Base-by-base conservation (phyloP, 2,888 invertebrate genomes). In the Aspidiotus rigidus region DNA sequence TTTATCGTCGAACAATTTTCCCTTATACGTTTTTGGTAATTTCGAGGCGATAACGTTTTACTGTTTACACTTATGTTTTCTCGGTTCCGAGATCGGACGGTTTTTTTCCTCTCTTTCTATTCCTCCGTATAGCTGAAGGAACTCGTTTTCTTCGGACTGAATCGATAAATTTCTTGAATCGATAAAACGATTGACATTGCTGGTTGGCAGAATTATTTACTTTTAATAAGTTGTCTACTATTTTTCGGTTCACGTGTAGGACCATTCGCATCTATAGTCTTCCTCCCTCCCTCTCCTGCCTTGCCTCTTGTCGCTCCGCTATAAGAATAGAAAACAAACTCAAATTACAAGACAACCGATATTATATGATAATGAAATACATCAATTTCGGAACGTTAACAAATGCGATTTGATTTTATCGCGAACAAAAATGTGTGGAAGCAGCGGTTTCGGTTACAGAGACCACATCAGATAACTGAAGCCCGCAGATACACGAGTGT, bases 351-450 rank as follows among this genome's bases (percentile, higher is more conserved):
- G 55, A 64, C 64, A 64, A 64, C 64, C 53, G 64, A 64, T 64
- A 28, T 64, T 55, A 64, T 55, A 64, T 49, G 64, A 64, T 64
- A 64, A 64, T 64, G 64, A 64, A 64, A 54, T 64, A 64, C 64
- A 64, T 64, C 64, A 64, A 64, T 64, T 64, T 64, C 55, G 64
- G 55, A 64, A 64, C 64, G 64, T 64, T 64, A 64, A 64, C 64
- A 64, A 64, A 64, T 64, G 64, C 55, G 64, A 64, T 64, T 54
- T 55, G 64, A 64, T 64, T 64, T 64, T 64, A 64, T 64, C 64
- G 53, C 64, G 55, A 64, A 55, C 41, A 64, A 64, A 64, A 64
- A 64, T 64, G 64, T 64, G 64, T 64, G 64, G 64, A 64, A 64
- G 64, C 64, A 64, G 64, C 55, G 53, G 64, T 64, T 64, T 42